These are phyloP conservation scores for Thymelicus sylvestris DNA, from an alignment of 2,888 invertebrate species.

Conservation along the genomic window DNA sequence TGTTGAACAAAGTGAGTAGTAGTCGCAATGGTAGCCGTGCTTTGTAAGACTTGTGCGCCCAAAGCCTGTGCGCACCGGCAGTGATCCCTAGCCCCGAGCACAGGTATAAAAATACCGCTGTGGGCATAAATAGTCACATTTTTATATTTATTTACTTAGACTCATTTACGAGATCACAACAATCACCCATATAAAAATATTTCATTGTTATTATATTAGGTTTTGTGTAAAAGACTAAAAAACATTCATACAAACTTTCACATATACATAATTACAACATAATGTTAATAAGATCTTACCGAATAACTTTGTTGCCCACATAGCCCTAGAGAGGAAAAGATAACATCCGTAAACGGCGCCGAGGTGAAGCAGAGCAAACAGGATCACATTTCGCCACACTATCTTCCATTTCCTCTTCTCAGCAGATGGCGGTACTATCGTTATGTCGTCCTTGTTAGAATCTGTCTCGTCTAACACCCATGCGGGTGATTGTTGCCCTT, in stretches of 20 bases:
- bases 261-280: no score
- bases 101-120: slow-evolving; percentile 90
- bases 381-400: slow-evolving; percentile 93
- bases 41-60: slow-evolving; percentile 98
- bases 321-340: slow-evolving; percentile 89
- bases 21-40: slow-evolving; percentile 94
- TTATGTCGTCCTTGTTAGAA: slow-evolving; percentile 55
- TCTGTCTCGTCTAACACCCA: slow-evolving; percentile 76
- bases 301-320: slow-evolving; percentile 87
- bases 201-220: no score
- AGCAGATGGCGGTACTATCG: slow-evolving; percentile 67
- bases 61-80: slow-evolving; percentile 97
- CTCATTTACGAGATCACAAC: no score
- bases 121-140: slow-evolving; percentile 46
- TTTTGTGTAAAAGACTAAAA: no score
- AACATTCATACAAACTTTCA: no score
- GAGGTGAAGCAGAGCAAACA: slow-evolving; percentile 89
- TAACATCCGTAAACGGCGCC: slow-evolving; percentile 90
- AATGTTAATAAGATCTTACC: slow-evolving; percentile 81
- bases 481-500: slow-evolving; percentile 64
- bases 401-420: slow-evolving; percentile 85
- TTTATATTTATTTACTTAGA: no score
- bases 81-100: slow-evolving; percentile 96
- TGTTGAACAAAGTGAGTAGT: slow-evolving; percentile 92
- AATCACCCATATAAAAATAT: no score